Percentiles rank a stretch among this genome's conserved stretches.
These are phyloP conservation scores for Typhlomys cinereus DNA, from an alignment of 2,113 vertebrate species.

Conservation along the genomic window DNA sequence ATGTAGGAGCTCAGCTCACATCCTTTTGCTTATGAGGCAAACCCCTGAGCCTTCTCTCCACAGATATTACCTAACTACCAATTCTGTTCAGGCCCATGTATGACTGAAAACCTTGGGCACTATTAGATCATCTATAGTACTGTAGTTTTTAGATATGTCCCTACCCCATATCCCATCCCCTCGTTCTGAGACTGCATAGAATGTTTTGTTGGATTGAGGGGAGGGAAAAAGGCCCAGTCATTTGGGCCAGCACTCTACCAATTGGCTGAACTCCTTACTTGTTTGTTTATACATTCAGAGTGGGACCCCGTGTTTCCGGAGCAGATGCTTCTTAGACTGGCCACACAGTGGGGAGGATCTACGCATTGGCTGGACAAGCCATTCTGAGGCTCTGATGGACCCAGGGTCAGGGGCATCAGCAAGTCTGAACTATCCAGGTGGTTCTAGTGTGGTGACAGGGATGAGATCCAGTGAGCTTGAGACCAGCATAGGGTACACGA, in stretches of 20 bases:
- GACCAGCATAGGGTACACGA: background rate
- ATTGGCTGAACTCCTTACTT: background rate
- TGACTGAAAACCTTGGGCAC: background rate
- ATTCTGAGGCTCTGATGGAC: background rate
- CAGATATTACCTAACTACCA: no score
- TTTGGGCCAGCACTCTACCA: no score
- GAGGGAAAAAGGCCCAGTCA: no score
- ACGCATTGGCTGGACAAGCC: background rate
- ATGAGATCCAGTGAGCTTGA: background rate
- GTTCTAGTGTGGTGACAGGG: background rate
- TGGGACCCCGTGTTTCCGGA: background rate
- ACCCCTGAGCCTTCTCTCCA: no score
- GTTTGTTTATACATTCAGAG: no score
- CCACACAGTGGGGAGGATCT: background rate
- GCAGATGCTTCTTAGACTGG: background rate
- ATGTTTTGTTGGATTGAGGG: background rate
- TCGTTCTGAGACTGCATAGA: background rate
- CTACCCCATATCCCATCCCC: background rate
- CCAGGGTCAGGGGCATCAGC: background rate
- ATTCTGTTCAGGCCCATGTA: no score
- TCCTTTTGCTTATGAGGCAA: no score
- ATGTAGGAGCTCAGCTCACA: no score
- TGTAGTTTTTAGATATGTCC: constrained; percentile 28
- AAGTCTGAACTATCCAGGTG: background rate
- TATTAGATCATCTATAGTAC: background rate